Percentiles rank a stretch among this genome's conserved stretches.
Evolutionary conservation across 2,113 vertebrate species (phyloP).

Genomic region (Brachionichthys hirsutus): DNA sequence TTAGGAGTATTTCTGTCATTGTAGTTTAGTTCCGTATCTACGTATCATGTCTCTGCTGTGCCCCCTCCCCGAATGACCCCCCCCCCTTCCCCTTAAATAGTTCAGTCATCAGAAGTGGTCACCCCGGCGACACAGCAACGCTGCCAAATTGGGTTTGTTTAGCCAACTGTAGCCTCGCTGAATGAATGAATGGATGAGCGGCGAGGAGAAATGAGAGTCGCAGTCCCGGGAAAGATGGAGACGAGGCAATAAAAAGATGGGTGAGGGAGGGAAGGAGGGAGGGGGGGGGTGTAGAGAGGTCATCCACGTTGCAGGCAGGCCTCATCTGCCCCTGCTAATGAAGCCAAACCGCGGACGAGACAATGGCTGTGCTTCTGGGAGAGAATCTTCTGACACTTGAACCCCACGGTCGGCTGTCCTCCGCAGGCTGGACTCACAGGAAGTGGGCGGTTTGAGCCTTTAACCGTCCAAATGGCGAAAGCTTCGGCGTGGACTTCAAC

Average conservation of each 20-base stretch:
- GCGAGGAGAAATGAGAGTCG: constrained; percentile 16
- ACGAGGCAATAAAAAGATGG: neutral
- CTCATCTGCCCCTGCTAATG: constrained; percentile 51
- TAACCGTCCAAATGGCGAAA: too few relatives aligned
- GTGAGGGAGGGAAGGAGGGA: neutral
- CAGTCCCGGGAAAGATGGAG: constrained; percentile 18
- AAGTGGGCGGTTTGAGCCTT: too few relatives aligned
- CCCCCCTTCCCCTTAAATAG: constrained; percentile 1
- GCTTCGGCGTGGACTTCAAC: too few relatives aligned
- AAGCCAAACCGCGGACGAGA: constrained; percentile 40
- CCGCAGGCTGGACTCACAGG: constrained; percentile 5
- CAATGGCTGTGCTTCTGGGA: constrained; percentile 49
- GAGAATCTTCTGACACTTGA: constrained; percentile 46
- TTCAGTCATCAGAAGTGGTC: constrained; percentile 46
- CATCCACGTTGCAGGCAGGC: constrained; percentile 27
- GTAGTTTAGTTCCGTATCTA: neutral
- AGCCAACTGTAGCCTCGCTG: constrained; percentile 11
- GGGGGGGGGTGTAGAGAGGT: constrained; percentile 29
- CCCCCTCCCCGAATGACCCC: neutral
- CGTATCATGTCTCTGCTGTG: neutral
- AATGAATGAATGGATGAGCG: constrained; percentile 7
- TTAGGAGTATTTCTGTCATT: neutral
- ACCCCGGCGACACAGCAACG: constrained; percentile 47
- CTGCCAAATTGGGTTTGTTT: constrained; percentile 33
- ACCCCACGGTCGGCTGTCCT: constrained; percentile 33